phyloP scores from a whole-genome alignment of 2,113 vertebrate genomes.

The Larimichthys crocea region DNA sequence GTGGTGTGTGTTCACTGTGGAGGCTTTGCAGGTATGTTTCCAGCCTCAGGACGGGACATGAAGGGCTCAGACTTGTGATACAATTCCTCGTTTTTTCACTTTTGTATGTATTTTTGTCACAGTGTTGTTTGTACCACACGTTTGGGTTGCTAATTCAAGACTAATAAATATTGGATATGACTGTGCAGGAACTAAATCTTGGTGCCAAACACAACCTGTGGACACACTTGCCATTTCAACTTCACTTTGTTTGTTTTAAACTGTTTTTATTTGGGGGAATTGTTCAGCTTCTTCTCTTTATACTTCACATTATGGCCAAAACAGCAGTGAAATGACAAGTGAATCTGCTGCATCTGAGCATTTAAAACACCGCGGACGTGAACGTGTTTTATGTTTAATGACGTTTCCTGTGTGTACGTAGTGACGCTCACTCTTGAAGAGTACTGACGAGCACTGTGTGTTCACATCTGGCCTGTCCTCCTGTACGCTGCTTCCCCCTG shows the following conservation, averaged over 20 bases:
- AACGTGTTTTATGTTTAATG: background rate
- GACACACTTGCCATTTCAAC: background rate
- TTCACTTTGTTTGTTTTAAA: background rate
- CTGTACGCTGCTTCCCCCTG: slow-evolving; percentile 61
- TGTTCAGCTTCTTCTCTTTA: background rate
- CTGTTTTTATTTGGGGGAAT: slow-evolving; percentile 7
- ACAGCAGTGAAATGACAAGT: background rate
- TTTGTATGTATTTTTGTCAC: background rate
- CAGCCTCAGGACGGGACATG: background rate
- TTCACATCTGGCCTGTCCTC: background rate
- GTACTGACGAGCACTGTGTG: background rate
- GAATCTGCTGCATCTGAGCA: background rate
- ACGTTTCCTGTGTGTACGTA: background rate
- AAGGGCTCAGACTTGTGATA: background rate
- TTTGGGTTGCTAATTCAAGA: background rate
- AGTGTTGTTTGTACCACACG: slow-evolving; percentile 3
- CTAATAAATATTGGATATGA: background rate
- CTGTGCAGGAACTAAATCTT: background rate
- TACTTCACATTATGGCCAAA: background rate
- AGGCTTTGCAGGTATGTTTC: background rate
- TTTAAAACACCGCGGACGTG: background rate
- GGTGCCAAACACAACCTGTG: background rate
- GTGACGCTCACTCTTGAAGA: background rate
- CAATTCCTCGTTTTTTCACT: background rate
- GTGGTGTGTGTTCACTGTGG: background rate